Evolutionary conservation across 2,797 vertebrate genomes (phyloP).

Genomic region (Peromyscus nudipes): DNA sequence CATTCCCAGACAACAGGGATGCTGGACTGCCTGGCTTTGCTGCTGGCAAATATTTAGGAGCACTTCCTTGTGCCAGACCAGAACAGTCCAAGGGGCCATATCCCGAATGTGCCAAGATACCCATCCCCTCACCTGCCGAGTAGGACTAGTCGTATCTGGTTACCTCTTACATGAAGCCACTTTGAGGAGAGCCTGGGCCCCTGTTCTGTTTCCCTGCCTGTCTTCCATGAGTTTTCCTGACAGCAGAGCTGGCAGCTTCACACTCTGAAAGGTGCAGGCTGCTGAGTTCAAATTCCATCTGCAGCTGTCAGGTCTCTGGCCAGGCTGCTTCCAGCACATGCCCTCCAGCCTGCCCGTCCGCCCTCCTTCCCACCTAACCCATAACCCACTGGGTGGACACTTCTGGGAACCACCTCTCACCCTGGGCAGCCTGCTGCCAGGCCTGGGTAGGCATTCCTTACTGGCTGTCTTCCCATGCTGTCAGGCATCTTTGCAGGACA

Average conservation of each 20-base stretch:
- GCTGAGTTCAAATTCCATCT: background rate
- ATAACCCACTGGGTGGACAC: background rate
- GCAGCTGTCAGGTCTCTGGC: background rate
- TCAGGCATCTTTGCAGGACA: background rate
- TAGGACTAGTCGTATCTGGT: background rate
- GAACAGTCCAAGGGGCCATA: rapidly evolving
- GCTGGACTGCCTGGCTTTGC: rapidly evolving
- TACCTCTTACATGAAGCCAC: too few relatives aligned
- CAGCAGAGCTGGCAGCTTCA: background rate
- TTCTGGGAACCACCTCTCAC: background rate
- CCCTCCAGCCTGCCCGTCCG: rapidly evolving
- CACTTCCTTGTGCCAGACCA: rapidly evolving
- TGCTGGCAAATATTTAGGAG: background rate
- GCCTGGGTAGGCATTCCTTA: rapidly evolving
- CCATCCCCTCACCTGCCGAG: background rate
- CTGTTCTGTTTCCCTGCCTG: background rate
- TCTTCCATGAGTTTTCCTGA: background rate
- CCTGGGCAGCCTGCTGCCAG: background rate
- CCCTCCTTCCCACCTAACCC: background rate
- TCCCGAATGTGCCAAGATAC: background rate
- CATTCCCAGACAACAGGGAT: background rate
- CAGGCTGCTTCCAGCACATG: too few relatives aligned
- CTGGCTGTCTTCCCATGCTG: background rate
- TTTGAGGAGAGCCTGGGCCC: background rate
- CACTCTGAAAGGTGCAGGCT: too few relatives aligned